A percentile compares a stretch with the other conserved stretches of the same genome.
Conservation (phyloP, 2,113 vertebrate species). For the Phalacrocorax brasilianus region DNA sequence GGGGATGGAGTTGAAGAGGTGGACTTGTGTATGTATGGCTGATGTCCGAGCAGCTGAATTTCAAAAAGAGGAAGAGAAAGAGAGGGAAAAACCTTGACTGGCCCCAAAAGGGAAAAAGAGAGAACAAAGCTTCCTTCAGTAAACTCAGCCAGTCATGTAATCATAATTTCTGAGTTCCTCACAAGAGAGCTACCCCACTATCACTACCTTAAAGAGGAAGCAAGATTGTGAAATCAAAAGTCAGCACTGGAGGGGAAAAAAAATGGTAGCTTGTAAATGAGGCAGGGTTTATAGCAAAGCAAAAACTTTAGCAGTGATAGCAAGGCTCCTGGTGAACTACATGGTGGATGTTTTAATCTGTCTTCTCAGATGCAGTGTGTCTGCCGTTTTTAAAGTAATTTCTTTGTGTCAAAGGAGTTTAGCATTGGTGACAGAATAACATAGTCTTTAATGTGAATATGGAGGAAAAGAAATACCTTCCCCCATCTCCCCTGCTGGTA, state of each 20-base stretch:
- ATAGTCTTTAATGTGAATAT: not conserved
- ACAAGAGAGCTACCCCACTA: not conserved
- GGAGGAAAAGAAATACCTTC: not conserved
- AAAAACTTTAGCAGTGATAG: not conserved
- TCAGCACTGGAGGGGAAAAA: not conserved
- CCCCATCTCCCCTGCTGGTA: not conserved
- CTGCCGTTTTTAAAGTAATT: not conserved
- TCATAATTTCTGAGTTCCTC: not conserved
- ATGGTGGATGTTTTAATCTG: not conserved
- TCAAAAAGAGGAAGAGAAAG: not conserved
- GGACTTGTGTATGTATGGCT: not conserved
- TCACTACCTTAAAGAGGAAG: not conserved
- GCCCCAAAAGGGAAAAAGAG: not conserved
- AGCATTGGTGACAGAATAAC: not conserved
- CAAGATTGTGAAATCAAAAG: conserved; percentile 18
- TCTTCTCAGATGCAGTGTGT: not conserved
- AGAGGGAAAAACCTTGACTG: not conserved
- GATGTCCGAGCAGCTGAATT: conserved; percentile 22
- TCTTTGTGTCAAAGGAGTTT: not conserved
- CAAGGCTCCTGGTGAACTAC: not conserved
- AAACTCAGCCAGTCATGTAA: not conserved
- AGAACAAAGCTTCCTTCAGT: conserved; percentile 43
- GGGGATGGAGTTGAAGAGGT: not conserved
- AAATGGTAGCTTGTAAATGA: not conserved
- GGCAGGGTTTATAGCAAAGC: conserved; percentile 8